Conservation (phyloP, 2,888 invertebrate genomes). For the Caenorhabditis sp. region DNA sequence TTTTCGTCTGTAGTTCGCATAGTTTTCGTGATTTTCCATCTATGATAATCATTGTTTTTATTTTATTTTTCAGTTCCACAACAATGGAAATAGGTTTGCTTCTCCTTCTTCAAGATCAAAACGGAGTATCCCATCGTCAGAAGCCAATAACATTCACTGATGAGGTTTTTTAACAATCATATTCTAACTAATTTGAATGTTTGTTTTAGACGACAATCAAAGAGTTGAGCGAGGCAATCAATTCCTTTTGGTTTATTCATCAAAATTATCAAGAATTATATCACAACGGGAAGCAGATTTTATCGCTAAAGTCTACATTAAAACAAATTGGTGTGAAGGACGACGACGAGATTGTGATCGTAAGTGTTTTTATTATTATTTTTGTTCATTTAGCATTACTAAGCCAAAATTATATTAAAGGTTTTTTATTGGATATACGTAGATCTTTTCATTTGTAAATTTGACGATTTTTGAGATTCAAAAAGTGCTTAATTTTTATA, state of each 20-base stretch:
- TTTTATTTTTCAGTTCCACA: neutral
- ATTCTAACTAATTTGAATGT: slow-evolving; percentile 23
- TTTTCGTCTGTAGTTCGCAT: slow-evolving; percentile 5
- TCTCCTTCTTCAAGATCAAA: slow-evolving; percentile 7
- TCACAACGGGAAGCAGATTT: slow-evolving; percentile 12
- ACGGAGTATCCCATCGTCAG: slow-evolving; percentile 12
- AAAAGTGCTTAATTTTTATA: slow-evolving; percentile 7
- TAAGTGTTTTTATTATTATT: slow-evolving; percentile 21
- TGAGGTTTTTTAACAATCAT: slow-evolving; percentile 19
- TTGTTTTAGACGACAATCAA: slow-evolving; percentile 26
- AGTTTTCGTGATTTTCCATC: slow-evolving; percentile 2
- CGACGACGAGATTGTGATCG: slow-evolving; percentile 15
- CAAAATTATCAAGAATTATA: slow-evolving; percentile 21
- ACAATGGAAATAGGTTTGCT: slow-evolving; percentile 9
- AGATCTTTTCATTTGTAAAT: slow-evolving; percentile 10
- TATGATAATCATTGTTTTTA: slow-evolving; percentile 8
- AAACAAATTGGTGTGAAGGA: slow-evolving; percentile 12
- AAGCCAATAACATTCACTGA: slow-evolving; percentile 9
- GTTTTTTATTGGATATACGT: slow-evolving; percentile 14
- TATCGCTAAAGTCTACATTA: slow-evolving; percentile 9
- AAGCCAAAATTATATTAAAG: slow-evolving; percentile 13
- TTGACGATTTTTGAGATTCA: slow-evolving; percentile 7
- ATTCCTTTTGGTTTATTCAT: slow-evolving; percentile 10
- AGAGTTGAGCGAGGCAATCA: slow-evolving; percentile 8
- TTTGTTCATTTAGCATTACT: slow-evolving; percentile 16